phyloP scores from a whole-genome alignment of 1,140 invertebrate genomes.

The Drosophila insularis region DNA sequence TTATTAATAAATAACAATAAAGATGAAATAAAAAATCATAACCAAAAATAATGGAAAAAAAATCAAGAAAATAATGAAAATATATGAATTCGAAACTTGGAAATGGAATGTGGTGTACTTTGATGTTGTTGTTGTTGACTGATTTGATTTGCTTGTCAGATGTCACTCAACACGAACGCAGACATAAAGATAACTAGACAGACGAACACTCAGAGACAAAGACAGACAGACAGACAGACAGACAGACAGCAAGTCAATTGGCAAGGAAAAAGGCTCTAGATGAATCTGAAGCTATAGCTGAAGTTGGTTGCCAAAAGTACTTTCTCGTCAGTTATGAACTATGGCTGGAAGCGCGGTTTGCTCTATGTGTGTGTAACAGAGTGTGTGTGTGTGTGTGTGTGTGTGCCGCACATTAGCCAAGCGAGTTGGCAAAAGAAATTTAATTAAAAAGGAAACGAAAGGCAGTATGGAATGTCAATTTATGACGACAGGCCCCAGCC shows the following conservation, averaged over 20 bases:
- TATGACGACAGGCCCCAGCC: constrained; percentile 36
- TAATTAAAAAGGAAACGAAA: constrained; percentile 52
- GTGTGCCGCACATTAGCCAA: constrained; percentile 11
- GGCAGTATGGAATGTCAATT: constrained; percentile 46
- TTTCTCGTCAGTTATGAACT: constrained; percentile 4
- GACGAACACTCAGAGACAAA: too few species aligned
- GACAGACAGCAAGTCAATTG: not conserved
- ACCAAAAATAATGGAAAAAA: not conserved
- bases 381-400: not conserved
- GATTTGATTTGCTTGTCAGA: constrained; percentile 57
- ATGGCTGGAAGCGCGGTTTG: not conserved
- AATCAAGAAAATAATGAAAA: not conserved
- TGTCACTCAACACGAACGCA: constrained; percentile 41
- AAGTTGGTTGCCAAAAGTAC: not conserved
- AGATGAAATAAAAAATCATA: not conserved
- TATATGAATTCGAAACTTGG: not conserved
- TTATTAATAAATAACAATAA: not conserved
- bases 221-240: not conserved
- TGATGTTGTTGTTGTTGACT: constrained; percentile 23
- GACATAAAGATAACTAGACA: constrained; percentile 4
- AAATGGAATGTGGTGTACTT: not conserved
- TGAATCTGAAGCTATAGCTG: not conserved
- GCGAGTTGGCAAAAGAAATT: constrained; percentile 38
- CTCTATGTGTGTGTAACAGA: not conserved
- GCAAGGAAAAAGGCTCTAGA: not conserved